Evolutionary conservation across 2,888 invertebrate species (phyloP), one percentile per base, ranked within the genome.

Genomic region (Nomada flava): DNA sequence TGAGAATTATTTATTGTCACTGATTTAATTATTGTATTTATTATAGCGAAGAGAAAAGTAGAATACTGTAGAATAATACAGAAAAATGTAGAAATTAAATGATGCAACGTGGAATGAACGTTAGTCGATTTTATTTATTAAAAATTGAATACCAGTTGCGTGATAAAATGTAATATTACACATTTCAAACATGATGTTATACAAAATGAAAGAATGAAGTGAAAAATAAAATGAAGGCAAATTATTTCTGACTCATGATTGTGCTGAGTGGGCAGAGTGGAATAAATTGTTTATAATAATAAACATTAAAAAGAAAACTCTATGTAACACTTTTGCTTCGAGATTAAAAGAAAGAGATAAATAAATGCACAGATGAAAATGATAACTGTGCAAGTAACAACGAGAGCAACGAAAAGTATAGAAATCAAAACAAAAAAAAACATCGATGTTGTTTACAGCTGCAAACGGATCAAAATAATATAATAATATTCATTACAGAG

Each of bases 91-190:
- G 0, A 5, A 57, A 64, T 26, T 64, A 20, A 44, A 55, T 13
- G 15, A 1, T 55, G 50, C 20, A 50, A 18, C 47, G 0, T 7
- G 26, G 15, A 26, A 47, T 20, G 70, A 20, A 60, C 18, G 52
- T 71, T 62, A 60, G 42, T 53, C 26, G 20, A 60, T 36, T 29
- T 20, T 26, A 69, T 42, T 52, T 44, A 60, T 60, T 47, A 29
- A 36, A 74, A 29, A 18, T 53, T 47, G 9, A 15, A 74, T 65
- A 18, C 7, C 23, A 23, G 18, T 47, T 47, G 11, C 13, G 18
- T 50, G 47, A 36, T 10, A 64, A 23, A 42, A 47, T 15, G 47
- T 47, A 47, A 47, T 13, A 47, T 47, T 47, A 57, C 47, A 42
- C 11, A 44, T n/a, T 5, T 20, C 15, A 67, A 3, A 44, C 55